Percentiles rank a stretch among this genome's conserved stretches.
Evolutionary conservation across 1,140 invertebrate species (phyloP).

Genomic region (Cephus cinctus): DNA sequence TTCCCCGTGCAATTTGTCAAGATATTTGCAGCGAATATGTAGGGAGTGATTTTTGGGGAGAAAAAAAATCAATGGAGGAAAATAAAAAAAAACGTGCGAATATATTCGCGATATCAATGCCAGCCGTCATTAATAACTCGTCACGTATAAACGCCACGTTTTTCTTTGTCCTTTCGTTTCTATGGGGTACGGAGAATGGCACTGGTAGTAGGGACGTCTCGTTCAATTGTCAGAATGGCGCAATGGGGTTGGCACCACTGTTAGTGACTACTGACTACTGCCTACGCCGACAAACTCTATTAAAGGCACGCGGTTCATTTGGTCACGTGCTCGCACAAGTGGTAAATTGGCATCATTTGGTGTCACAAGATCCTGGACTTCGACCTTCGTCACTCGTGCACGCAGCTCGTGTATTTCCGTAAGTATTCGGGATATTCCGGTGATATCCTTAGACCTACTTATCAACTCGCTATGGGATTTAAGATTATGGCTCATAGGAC

Average conservation of each 20-base stretch:
- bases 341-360: slow-evolving; percentile 42
- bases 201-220: slow-evolving; percentile 18
- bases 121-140: slow-evolving; percentile 26
- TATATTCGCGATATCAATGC: slow-evolving; percentile 37
- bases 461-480: no score
- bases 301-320: slow-evolving; percentile 40
- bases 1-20: slow-evolving; percentile 18
- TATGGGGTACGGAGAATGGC: slow-evolving; percentile 17
- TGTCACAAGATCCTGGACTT: slow-evolving; percentile 16
- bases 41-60: slow-evolving; percentile 12
- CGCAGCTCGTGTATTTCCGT: no score
- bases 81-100: slow-evolving; percentile 23
- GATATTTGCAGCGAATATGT: slow-evolving; percentile 19
- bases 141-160: slow-evolving; percentile 31
- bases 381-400: no score
- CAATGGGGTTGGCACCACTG: slow-evolving; percentile 21
- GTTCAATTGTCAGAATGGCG: no score
- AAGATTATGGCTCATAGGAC: no score
- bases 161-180: slow-evolving; percentile 19
- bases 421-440: no score
- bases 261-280: no score
- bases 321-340: slow-evolving; percentile 44
- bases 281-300: slow-evolving; percentile 38
- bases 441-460: no score
- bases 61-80: slow-evolving; percentile 17